Percentiles rank a stretch among this genome's conserved stretches.
phyloP scores from a whole-genome alignment of 2,888 invertebrate species.

The Caenorhabditis wallacei region DNA sequence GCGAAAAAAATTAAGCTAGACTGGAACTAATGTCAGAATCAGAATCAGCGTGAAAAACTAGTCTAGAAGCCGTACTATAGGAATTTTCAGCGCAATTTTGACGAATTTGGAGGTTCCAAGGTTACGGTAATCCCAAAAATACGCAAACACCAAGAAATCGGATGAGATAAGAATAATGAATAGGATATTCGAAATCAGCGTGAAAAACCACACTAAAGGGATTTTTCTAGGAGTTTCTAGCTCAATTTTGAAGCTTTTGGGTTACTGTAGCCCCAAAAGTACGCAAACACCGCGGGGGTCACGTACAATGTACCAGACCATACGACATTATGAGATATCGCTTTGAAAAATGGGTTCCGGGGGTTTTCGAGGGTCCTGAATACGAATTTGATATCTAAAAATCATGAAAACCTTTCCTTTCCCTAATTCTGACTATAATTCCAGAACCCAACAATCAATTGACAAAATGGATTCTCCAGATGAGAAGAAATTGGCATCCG shows the following conservation, averaged over 20 bases:
- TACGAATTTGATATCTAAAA: neutral
- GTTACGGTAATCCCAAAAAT: too few relatives aligned
- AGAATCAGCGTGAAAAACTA: too few relatives aligned
- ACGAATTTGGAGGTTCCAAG: too few relatives aligned
- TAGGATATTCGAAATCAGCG: neutral
- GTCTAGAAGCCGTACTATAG: too few relatives aligned
- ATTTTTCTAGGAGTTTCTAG: slow-evolving; percentile 3
- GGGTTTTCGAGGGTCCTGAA: neutral
- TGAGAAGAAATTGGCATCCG: neutral
- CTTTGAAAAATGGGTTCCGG: too few relatives aligned
- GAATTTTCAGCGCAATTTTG: too few relatives aligned
- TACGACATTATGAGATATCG: too few relatives aligned
- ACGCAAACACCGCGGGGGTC: slow-evolving; percentile 24
- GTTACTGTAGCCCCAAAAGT: slow-evolving; percentile 25
- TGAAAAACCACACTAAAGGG: neutral
- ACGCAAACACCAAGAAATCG: too few relatives aligned
- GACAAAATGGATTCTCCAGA: slow-evolving; percentile 37
- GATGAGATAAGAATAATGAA: neutral
- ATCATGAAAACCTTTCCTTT: too few relatives aligned
- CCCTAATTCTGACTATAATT: neutral
- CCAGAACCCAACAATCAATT: slow-evolving; percentile 58
- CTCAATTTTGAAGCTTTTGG: neutral
- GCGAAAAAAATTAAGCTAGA: too few relatives aligned
- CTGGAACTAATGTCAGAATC: too few relatives aligned
- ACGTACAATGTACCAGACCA: too few relatives aligned